phyloP scores from a whole-genome alignment of 2,888 invertebrate genomes.

The Drosophila neonasuta region DNA sequence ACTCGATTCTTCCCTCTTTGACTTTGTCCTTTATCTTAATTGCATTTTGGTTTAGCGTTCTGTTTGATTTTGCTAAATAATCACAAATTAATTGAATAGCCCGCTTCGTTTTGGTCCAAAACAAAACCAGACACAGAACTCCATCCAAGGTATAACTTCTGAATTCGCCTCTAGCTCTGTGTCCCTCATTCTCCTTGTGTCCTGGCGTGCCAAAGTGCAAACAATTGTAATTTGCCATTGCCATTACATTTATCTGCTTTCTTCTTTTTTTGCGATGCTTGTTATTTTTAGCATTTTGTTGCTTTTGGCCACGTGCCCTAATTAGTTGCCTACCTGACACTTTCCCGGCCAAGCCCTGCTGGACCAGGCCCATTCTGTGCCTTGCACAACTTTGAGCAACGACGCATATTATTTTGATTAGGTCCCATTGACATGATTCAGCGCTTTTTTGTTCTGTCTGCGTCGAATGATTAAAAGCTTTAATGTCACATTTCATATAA shows the following conservation, averaged over 20 bases:
- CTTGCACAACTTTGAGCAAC: slow-evolving; percentile 17
- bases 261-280: slow-evolving; percentile 29
- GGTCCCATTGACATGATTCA: slow-evolving; percentile 48
- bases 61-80: slow-evolving; percentile 52
- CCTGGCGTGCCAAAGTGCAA: slow-evolving; percentile 46
- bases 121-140: neutral
- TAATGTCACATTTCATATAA: neutral
- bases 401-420: slow-evolving; percentile 48
- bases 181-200: neutral
- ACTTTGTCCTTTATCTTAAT: slow-evolving; percentile 29
- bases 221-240: slow-evolving; percentile 62
- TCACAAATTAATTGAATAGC: slow-evolving; percentile 51
- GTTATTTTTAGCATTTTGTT: slow-evolving; percentile 23
- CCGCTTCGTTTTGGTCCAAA: neutral
- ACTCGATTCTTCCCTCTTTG: slow-evolving; percentile 2
- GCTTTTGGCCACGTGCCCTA: slow-evolving; percentile 43
- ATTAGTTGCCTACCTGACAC: slow-evolving; percentile 53
- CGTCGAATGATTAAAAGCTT: neutral
- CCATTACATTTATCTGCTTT: slow-evolving; percentile 55
- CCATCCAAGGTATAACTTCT: neutral
- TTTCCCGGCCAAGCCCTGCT: slow-evolving; percentile 6
- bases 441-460: slow-evolving; percentile 29
- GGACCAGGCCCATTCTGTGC: neutral
- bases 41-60: slow-evolving; percentile 30
- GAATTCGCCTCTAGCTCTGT: neutral